Percentiles rank a stretch among this genome's conserved stretches.
Evolutionary conservation across 2,888 invertebrate species (phyloP).

Genomic region (Campoplex nolae): DNA sequence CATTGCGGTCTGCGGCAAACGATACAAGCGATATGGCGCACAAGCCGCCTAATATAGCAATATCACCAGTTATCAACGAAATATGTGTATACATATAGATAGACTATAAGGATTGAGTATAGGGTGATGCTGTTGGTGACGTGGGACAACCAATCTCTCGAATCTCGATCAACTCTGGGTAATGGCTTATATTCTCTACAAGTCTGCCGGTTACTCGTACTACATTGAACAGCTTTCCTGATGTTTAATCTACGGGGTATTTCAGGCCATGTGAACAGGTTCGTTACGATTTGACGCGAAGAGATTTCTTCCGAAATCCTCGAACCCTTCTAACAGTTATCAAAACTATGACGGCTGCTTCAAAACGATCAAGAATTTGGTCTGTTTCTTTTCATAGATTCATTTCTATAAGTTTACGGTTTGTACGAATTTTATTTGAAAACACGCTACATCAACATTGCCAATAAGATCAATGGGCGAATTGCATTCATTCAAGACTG

Average conservation of each 20-base stretch:
- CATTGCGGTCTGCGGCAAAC: conserved; percentile 35
- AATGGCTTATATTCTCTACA: conserved; percentile 39
- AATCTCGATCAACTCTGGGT: conserved; percentile 50
- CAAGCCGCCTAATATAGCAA: conserved; percentile 31
- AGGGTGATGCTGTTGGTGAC: conserved; percentile 53
- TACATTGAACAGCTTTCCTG: conserved; percentile 25
- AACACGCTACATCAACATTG: not conserved
- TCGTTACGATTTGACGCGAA: not conserved
- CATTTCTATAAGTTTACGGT: not conserved
- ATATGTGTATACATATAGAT: not conserved
- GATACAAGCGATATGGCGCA: conserved; percentile 50
- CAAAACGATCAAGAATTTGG: not conserved
- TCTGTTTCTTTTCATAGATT: not conserved
- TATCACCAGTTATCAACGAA: conserved; percentile 43
- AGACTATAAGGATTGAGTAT: not conserved
- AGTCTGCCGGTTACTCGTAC: conserved; percentile 28
- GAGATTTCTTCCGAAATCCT: not conserved
- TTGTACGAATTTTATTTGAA: not conserved
- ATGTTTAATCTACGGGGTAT: not conserved
- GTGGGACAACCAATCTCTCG: conserved; percentile 59
- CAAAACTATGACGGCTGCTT: not conserved
- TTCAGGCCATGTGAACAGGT: conserved; percentile 9
- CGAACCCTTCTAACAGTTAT: not conserved
- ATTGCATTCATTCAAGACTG: not conserved
- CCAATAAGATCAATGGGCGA: not conserved